Evolutionary conservation across 2,888 invertebrate genomes (phyloP).

Genomic region (Pseudolycoriella hygida): DNA sequence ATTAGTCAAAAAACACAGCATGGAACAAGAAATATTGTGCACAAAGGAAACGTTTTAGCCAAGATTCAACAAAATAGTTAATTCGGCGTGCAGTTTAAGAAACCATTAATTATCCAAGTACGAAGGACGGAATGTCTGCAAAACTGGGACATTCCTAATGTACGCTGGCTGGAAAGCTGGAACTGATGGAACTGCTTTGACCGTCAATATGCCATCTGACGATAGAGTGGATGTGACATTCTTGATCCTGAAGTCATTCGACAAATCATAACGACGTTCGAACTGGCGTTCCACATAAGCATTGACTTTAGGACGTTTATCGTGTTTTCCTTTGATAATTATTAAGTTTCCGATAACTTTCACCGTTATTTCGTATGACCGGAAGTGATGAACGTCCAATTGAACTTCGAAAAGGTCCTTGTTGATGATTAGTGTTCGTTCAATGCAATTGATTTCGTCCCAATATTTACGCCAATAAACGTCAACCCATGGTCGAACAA

Average conservation of each 20-base stretch:
- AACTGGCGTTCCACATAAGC: slow-evolving; percentile 58
- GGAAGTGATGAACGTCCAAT: slow-evolving; percentile 23
- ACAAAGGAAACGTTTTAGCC: too few species aligned
- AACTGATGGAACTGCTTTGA: slow-evolving; percentile 29
- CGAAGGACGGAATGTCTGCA: slow-evolving; percentile 4
- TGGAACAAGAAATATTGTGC: too few species aligned
- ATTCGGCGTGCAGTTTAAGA: too few species aligned
- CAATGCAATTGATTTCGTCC: slow-evolving; percentile 3
- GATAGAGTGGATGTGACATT: slow-evolving; percentile 50
- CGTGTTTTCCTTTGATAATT: slow-evolving; percentile 20
- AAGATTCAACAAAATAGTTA: too few species aligned
- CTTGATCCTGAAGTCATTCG: slow-evolving; percentile 40
- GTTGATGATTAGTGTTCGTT: neutral
- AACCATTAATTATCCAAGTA: slow-evolving; percentile 2
- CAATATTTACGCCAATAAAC: neutral
- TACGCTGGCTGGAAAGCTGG: slow-evolving; percentile 1
- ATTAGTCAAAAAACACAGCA: too few species aligned
- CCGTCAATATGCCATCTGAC: slow-evolving; percentile 53
- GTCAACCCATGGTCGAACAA: slow-evolving; percentile 4
- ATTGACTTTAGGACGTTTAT: slow-evolving; percentile 23
- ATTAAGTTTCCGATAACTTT: slow-evolving; percentile 22
- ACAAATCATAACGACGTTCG: slow-evolving; percentile 41
- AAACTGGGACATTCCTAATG: slow-evolving; percentile 1
- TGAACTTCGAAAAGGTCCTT: slow-evolving; percentile 23
- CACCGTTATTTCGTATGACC: slow-evolving; percentile 19